A percentile compares a stretch with the other conserved stretches of the same genome.
Evolutionary conservation across 1,140 invertebrate species (phyloP).

Genomic region (Camponotus floridanus): DNA sequence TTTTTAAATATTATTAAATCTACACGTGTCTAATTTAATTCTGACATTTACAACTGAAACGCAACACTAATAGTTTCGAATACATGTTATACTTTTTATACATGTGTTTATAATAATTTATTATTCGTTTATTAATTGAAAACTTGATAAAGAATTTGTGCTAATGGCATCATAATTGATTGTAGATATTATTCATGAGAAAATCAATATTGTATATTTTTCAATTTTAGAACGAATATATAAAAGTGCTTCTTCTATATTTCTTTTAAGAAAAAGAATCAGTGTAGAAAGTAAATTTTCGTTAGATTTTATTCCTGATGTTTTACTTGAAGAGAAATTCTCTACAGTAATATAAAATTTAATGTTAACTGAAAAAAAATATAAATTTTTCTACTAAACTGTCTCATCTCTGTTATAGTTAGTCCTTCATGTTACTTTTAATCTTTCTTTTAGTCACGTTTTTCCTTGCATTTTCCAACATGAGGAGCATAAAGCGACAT

Average conservation of each 20-base stretch:
- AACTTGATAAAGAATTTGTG: too few species aligned
- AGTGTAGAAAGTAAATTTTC: not conserved
- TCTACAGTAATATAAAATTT: conserved; percentile 9
- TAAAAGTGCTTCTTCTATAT: not conserved
- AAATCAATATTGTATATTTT: too few species aligned
- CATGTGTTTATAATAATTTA: not conserved
- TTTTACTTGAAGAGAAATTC: not conserved
- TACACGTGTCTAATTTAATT: not conserved
- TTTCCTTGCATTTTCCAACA: not conserved
- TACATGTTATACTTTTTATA: conserved; percentile 4
- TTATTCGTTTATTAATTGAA: not conserved
- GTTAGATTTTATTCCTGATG: not conserved
- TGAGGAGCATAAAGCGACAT: not conserved
- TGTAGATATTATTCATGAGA: not conserved
- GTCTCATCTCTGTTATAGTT: not conserved
- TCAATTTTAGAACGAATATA: not conserved
- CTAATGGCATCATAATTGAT: too few species aligned
- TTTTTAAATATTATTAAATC: not conserved
- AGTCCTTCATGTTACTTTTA: not conserved
- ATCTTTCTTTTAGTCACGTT: too few species aligned
- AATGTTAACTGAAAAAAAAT: not conserved
- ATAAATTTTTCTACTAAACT: not conserved
- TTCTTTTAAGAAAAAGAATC: not conserved
- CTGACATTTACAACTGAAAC: not conserved
- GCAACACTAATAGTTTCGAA: not conserved